Evolutionary conservation across 1,140 invertebrate genomes (phyloP).

Genomic region (Brachionus asplanchnoidis): DNA sequence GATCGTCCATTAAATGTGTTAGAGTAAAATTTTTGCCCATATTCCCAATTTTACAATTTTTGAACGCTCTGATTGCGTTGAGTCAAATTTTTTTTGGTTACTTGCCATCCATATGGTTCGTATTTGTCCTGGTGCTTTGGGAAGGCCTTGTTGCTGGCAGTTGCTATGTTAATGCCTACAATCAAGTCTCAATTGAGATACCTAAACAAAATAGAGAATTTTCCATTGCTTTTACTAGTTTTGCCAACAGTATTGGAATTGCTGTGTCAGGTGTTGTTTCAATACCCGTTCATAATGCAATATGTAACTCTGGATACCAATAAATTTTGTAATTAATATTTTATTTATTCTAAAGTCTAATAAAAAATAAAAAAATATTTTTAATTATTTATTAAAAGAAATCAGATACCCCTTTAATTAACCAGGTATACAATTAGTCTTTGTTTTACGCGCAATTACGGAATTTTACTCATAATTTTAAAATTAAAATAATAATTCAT

Average conservation of each 20-base stretch:
- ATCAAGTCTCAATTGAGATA: slow-evolving; percentile 47
- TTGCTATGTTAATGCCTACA: slow-evolving; percentile 70
- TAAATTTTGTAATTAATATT: background rate
- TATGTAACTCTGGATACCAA: background rate
- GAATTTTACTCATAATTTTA: too few species aligned
- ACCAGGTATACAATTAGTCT: too few species aligned
- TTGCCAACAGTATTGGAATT: slow-evolving; percentile 71
- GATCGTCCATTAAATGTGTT: slow-evolving; percentile 74
- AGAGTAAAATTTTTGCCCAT: slow-evolving; percentile 68
- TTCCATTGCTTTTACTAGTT: slow-evolving; percentile 66
- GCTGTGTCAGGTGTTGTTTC: slow-evolving; percentile 62
- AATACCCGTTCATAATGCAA: slow-evolving; percentile 15
- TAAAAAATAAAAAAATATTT: background rate
- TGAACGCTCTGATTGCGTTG: slow-evolving; percentile 48
- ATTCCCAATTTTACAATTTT: slow-evolving; percentile 70
- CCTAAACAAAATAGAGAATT: slow-evolving; percentile 52
- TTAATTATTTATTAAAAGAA: too few species aligned
- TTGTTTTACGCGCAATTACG: too few species aligned
- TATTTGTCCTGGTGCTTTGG: slow-evolving; percentile 69
- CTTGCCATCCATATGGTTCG: slow-evolving; percentile 69
- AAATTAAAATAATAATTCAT: too few species aligned
- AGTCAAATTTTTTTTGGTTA: slow-evolving; percentile 67
- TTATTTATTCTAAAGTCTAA: background rate
- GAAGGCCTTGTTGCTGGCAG: slow-evolving; percentile 74
- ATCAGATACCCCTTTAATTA: too few species aligned